Conservation (phyloP, 1,140 invertebrate genomes). For the Acromyrmex heyeri region DNA sequence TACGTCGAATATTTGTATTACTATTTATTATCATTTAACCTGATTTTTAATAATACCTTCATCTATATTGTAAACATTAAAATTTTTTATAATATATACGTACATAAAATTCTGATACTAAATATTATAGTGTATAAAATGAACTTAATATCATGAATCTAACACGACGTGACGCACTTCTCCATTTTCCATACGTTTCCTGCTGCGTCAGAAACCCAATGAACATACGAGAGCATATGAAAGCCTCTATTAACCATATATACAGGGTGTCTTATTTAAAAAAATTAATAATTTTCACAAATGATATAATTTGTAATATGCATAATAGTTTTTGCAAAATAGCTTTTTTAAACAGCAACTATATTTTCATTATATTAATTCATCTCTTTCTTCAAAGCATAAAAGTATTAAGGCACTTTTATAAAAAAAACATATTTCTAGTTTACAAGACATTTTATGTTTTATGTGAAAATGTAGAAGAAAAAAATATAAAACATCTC, state of each 20-base stretch:
- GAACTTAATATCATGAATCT: background rate
- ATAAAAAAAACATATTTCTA: no score
- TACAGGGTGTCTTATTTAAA: background rate
- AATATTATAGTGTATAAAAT: constrained; percentile 42
- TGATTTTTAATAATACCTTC: background rate
- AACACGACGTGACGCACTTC: background rate
- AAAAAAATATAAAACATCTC: no score
- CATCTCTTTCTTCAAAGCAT: no score
- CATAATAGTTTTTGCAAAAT: no score
- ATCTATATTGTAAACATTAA: background rate
- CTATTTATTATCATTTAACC: background rate
- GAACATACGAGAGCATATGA: constrained; percentile 37
- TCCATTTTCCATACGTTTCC: constrained; percentile 44
- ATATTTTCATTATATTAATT: no score
- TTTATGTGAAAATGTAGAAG: no score
- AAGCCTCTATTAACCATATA: constrained; percentile 44
- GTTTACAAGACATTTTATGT: no score
- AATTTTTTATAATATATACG: background rate
- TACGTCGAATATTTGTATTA: background rate
- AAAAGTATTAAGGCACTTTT: no score
- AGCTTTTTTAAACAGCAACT: no score
- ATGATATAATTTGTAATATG: no score
- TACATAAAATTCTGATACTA: background rate
- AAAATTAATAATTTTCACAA: no score
- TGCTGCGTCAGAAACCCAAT: constrained; percentile 26